phyloP scores from a whole-genome alignment of 2,113 vertebrate genomes.

The Megaceryle torquata region DNA sequence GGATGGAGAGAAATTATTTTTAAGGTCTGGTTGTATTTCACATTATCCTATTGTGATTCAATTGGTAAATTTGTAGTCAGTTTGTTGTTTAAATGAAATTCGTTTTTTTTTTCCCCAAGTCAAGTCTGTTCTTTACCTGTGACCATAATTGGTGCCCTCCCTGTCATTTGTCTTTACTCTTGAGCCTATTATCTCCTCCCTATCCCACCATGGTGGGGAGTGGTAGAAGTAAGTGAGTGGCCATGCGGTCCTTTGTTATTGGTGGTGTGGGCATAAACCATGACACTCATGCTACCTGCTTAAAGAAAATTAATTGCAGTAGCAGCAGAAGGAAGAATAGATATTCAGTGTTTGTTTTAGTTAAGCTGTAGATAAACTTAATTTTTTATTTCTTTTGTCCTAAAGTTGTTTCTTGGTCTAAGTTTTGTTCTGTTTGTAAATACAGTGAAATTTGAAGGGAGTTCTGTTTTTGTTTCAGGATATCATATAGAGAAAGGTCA shows the following conservation, averaged over 20 bases:
- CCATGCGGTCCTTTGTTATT: background rate
- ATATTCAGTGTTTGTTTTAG: background rate
- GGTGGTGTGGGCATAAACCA: background rate
- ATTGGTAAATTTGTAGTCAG: background rate
- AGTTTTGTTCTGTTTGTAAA: background rate
- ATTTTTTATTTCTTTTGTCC: background rate
- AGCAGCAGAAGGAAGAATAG: background rate
- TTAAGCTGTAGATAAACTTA: background rate
- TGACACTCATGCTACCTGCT: fast-evolving
- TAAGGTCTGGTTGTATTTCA: background rate
- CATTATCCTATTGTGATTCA: background rate
- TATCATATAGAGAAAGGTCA: background rate
- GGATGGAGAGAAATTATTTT: background rate
- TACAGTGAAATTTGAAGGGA: background rate
- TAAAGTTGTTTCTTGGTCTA: background rate
- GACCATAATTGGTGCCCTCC: background rate
- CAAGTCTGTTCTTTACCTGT: background rate
- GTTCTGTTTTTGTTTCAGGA: background rate
- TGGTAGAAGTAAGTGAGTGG: background rate
- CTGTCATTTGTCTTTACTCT: background rate
- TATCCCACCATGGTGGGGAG: background rate
- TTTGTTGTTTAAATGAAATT: background rate
- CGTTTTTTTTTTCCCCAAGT: background rate
- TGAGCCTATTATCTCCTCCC: background rate
- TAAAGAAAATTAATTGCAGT: background rate